Conservation (phyloP, 37 sponge, comb jelly and placozoan genomes). For the Ephydatia muelleri region DNA sequence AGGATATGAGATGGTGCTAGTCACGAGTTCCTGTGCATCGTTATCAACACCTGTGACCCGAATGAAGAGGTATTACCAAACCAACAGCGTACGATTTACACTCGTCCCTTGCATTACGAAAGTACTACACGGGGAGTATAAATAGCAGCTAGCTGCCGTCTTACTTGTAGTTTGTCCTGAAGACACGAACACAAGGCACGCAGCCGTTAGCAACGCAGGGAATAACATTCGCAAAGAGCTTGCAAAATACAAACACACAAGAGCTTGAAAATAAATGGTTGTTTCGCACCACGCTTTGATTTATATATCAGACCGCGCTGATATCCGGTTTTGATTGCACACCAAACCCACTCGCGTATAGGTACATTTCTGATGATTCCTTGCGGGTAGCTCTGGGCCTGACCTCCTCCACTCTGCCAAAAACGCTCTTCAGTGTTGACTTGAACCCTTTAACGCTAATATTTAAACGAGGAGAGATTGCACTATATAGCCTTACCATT, state of each 20-base stretch:
- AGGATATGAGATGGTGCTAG: background rate
- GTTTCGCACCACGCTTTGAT: too few relatives aligned
- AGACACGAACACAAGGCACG: background rate
- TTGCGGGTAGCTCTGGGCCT: slow-evolving; percentile 56
- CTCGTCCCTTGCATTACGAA: too few relatives aligned
- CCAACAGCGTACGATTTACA: too few relatives aligned
- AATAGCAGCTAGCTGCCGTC: background rate
- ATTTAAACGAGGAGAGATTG: background rate
- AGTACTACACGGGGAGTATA: too few relatives aligned
- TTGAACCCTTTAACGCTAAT: slow-evolving; percentile 45
- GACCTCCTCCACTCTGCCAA: slow-evolving; percentile 39
- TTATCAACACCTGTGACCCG: background rate
- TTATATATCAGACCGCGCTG: background rate
- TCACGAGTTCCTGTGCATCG: background rate
- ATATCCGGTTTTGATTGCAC: background rate
- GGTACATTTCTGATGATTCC: slow-evolving; percentile 71
- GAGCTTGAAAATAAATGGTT: too few relatives aligned
- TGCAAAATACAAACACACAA: background rate
- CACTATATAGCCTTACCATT: slow-evolving; percentile 27
- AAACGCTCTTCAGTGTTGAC: slow-evolving; percentile 24
- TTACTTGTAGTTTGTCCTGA: background rate
- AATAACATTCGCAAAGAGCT: background rate
- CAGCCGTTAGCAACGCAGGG: background rate
- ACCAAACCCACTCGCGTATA: slow-evolving; percentile 42
- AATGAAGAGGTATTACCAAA: background rate